A percentile compares a stretch with the other conserved stretches of the same genome.
Conservation (phyloP, 2,888 invertebrate species). For the Cheilosia pagana region DNA sequence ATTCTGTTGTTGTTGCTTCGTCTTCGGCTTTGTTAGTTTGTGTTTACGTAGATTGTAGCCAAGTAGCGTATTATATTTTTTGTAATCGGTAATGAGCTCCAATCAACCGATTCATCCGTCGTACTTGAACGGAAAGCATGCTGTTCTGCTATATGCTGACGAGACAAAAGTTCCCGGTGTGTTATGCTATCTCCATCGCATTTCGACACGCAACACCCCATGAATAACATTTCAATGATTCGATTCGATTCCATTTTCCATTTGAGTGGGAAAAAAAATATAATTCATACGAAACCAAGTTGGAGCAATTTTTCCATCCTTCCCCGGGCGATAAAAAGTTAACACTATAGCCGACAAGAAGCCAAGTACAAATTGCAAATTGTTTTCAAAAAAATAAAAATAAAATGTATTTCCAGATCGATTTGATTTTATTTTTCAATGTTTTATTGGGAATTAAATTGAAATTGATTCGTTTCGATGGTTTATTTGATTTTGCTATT, state of each 20-base stretch:
- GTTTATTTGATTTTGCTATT: slow-evolving; percentile 52
- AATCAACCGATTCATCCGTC: slow-evolving; percentile 64
- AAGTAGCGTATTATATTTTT: slow-evolving; percentile 17
- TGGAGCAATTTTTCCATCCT: slow-evolving; percentile 19
- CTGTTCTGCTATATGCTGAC: slow-evolving; percentile 11
- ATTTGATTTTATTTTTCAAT: slow-evolving; percentile 19
- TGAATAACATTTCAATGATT: slow-evolving; percentile 59
- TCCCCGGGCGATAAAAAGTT: slow-evolving; percentile 22
- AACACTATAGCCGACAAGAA: slow-evolving; percentile 12
- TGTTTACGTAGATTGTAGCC: background rate
- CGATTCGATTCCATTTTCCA: background rate
- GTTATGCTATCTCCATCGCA: slow-evolving; percentile 27
- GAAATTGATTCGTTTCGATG: slow-evolving; percentile 60
- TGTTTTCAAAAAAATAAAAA: background rate
- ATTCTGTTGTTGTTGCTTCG: too few species aligned
- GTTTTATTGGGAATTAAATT: slow-evolving; percentile 59
- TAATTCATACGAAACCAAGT: slow-evolving; percentile 44
- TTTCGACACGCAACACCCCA: slow-evolving; percentile 49
- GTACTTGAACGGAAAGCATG: slow-evolving; percentile 31
- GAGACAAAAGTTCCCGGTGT: slow-evolving; percentile 1
- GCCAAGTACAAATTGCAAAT: too few species aligned
- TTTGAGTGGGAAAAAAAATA: slow-evolving; percentile 5
- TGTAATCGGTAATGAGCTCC: slow-evolving; percentile 60
- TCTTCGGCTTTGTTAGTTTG: background rate
- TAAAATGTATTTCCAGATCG: slow-evolving; percentile 30